Evolutionary conservation across 2,888 invertebrate genomes (phyloP), one percentile per base, ranked within the genome.

Genomic region (Phymatocera aterrima): DNA sequence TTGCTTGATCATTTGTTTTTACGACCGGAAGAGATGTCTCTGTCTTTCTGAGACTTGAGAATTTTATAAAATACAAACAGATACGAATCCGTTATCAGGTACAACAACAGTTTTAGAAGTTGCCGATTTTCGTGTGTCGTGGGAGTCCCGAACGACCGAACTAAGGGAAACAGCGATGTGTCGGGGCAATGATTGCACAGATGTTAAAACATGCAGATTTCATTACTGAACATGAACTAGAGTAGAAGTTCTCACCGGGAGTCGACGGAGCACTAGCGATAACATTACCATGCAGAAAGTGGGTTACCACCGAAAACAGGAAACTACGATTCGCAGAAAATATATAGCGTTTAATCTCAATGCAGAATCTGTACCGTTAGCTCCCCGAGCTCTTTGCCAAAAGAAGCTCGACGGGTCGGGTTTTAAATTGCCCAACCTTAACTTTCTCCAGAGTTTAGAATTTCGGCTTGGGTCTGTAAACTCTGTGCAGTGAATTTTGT

Each of bases 381-480:
- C 28, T 57, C 37, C 18, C 37, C 37, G 5, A 64, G 15, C 37
- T 18, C 34, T 37, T 18, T 64, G 8, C 4, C 2, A 18, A n/a
- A 64, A 64, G 34, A 37, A 64, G 12, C 34, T 2, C 37, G 1
- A n/a, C 37, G 34, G 15, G 18, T 64, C 51, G n/a, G n/a, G 51
- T 60, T n/a, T 15, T 43, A 24, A 68, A 68, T 43, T 68, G 68
- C 46, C 46, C n/a, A n/a, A 46, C 6, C 18, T 65, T 21, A 21
- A 24, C 37, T 40, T 65, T 65, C 3, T 18, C 18, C 40, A 10
- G 15, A 65, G 46, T 15, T 46, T 68, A 15, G 28, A 2, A 46
- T 21, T 10, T n/a, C 28, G 24, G 15, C 24, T 10, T 28, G 12
- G 24, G n/a, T 21, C 28, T 15, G 12, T 28, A 15, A n/a, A 28